These are phyloP conservation scores for Acanthurus lineatus DNA, from an alignment of 2,797 vertebrate genomes.

Conservation along the genomic window DNA sequence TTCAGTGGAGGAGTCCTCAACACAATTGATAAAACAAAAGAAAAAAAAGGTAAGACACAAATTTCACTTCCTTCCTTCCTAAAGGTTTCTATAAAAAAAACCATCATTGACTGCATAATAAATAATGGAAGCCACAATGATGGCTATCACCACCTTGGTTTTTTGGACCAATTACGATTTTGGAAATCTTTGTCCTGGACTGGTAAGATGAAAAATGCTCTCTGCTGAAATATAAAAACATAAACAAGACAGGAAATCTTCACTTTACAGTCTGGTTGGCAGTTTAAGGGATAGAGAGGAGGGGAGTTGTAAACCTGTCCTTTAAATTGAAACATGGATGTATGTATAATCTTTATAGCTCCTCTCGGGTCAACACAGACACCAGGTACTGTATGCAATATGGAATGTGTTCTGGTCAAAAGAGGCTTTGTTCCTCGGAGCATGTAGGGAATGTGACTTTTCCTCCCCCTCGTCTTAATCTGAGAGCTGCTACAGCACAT, in stretches of 20 bases:
- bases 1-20: not conserved
- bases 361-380: slow-evolving; percentile 31
- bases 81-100: not conserved
- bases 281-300: not conserved
- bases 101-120: too few species aligned
- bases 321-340: not conserved
- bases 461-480: slow-evolving; percentile 68
- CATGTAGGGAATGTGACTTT: slow-evolving; percentile 70
- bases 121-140: too few species aligned
- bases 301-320: slow-evolving; percentile 7
- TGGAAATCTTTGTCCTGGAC: slow-evolving; percentile 31
- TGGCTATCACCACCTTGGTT: not conserved
- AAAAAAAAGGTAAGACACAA: not conserved
- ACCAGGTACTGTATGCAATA: slow-evolving; percentile 45
- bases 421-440: slow-evolving; percentile 73
- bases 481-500: slow-evolving; percentile 46
- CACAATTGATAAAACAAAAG: not conserved
- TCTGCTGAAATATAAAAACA: slow-evolving; percentile 25
- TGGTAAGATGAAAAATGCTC: slow-evolving; percentile 19
- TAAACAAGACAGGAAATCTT: slow-evolving; percentile 29
- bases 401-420: slow-evolving; percentile 71
- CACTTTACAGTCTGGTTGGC: not conserved
- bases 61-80: not conserved
- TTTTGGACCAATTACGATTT: slow-evolving; percentile 24
- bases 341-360: slow-evolving; percentile 18